These are phyloP conservation scores for Pithys albifrons DNA, from an alignment of 2,113 vertebrate species.

Conservation along the genomic window DNA sequence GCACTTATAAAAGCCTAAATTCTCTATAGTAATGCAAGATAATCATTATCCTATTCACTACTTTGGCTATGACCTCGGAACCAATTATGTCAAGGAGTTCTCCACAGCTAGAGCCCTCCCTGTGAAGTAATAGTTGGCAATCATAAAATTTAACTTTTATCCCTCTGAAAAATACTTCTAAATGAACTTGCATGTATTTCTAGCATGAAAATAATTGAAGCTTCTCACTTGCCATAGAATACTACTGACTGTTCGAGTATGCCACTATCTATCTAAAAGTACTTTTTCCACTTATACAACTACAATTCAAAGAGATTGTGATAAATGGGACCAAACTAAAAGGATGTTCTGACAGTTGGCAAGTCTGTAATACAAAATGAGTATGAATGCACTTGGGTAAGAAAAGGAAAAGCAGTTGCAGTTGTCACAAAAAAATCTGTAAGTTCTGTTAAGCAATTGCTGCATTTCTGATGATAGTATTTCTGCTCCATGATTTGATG, in stretches of 20 bases:
- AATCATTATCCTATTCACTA: not conserved
- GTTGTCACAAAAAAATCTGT: not conserved
- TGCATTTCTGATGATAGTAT: not conserved
- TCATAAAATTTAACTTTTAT: not conserved
- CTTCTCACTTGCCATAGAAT: not conserved
- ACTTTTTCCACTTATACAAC: not conserved
- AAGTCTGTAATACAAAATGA: not conserved
- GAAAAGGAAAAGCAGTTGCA: slow-evolving; percentile 23
- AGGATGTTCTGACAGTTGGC: not conserved
- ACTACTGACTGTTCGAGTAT: not conserved
- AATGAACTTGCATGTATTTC: not conserved
- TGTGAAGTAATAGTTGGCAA: not conserved
- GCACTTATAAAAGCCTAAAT: not conserved
- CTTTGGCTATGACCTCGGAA: slow-evolving; percentile 5
- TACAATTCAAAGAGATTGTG: not conserved
- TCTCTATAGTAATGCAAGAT: slow-evolving; percentile 15
- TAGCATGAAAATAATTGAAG: not conserved
- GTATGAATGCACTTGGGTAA: not conserved
- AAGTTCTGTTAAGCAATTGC: slow-evolving; percentile 1
- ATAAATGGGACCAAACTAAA: slow-evolving; percentile 18
- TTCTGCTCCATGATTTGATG: not conserved
- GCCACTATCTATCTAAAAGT: not conserved
- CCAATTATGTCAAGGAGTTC: not conserved
- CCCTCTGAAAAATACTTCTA: not conserved
- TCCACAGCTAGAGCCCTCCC: not conserved